Base-by-base conservation (phyloP, 2,888 invertebrate species). In the Drosophila kanekoi region DNA sequence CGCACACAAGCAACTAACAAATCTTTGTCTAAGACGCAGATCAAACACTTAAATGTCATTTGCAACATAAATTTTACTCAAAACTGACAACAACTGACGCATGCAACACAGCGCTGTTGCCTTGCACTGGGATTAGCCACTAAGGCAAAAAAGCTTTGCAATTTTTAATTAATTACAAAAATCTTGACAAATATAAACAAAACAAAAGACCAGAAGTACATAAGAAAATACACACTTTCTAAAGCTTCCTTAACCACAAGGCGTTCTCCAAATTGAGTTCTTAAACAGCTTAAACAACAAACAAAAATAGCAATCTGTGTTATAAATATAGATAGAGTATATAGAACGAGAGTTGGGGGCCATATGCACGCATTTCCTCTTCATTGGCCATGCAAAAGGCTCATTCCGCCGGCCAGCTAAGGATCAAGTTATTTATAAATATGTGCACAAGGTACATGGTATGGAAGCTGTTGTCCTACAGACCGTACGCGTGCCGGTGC, bases 341-440 rank as follows among this genome's bases (percentile, higher is more conserved):
- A n/a, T 14, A 41, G 28, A 28, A 11, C 23, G 6, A 49, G 9
- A 9, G 43, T 38, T 43, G 16, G 20, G n/a, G 48, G 33, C 40
- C 33, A 41, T 62, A 54, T 53, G 63, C 70, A 75, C 66, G 59
- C 79, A 70, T 72, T 85, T 85, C 83, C 84, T 74, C 67, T 68
- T 85, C 77, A 64, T 20, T 85, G 88, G 49, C 47, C 78, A 80
- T 56, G 51, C 63, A 66, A 58, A 59, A 66, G 59, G 43, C 66
- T 41, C 63, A 47, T 43, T 13, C 32, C 44, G 40, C 60, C 67
- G 56, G 40, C 52, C 51, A 72, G 56, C 49, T 76, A 85, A 85
- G 84, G 87, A 87, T 85, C 68, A 61, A 58, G 67, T 41, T 84
- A 87, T 84, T 85, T 82, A 83, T 87, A 81, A 51, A 53, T 40